Conservation (phyloP, 2,797 vertebrate genomes). For the Tiaroga cobitis region DNA sequence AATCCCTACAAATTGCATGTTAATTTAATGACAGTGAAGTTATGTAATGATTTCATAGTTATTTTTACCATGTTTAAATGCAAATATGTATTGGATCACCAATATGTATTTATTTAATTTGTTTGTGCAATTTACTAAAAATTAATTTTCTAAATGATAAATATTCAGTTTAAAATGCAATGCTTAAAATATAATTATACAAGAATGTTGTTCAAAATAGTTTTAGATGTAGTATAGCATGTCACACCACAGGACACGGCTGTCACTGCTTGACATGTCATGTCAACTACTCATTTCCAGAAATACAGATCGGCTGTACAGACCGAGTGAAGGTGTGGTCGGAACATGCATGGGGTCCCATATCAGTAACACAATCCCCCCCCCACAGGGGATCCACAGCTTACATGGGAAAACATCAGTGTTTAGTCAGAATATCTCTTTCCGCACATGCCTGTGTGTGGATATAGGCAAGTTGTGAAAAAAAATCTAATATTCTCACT, state of each 20-base stretch:
- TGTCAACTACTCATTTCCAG: conserved; percentile 23
- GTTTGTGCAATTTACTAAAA: background rate
- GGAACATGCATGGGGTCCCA: conserved; percentile 3
- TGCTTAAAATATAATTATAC: background rate
- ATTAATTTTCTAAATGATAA: background rate
- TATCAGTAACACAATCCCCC: background rate
- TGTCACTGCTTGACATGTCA: conserved; percentile 18
- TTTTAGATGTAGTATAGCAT: conserved; percentile 23
- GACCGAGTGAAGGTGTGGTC: background rate
- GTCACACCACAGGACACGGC: conserved; percentile 10
- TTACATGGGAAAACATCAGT: background rate
- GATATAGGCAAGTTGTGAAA: background rate
- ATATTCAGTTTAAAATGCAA: background rate
- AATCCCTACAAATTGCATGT: background rate
- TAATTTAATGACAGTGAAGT: no score
- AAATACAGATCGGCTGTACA: conserved; percentile 30
- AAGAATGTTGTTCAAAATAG: conserved; percentile 13
- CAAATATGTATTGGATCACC: background rate
- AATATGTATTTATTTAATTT: background rate
- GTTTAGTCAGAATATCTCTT: conserved; percentile 16
- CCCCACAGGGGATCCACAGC: background rate
- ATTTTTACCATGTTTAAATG: background rate
- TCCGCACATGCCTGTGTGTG: background rate
- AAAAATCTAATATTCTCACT: no score
- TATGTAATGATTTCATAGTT: background rate